A percentile compares a stretch with the other conserved stretches of the same genome.
Conservation (phyloP, 2,888 invertebrate genomes). For the Melieria omissa region DNA sequence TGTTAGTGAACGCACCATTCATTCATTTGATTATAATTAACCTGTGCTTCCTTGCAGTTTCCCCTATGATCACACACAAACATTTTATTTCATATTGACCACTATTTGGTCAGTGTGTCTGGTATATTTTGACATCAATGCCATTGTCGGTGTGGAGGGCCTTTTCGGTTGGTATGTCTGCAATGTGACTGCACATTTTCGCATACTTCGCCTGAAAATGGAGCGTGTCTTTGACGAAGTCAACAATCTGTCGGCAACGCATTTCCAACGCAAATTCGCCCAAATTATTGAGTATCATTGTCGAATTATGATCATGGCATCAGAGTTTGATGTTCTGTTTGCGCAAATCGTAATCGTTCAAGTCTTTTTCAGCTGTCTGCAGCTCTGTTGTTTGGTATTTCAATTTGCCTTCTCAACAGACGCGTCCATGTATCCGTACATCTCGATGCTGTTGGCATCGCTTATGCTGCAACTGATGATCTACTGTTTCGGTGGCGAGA, state of each 20-base stretch:
- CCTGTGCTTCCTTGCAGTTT: too few relatives aligned
- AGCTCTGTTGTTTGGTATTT: background rate
- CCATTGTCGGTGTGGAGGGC: background rate
- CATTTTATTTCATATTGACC: background rate
- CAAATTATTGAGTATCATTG: background rate
- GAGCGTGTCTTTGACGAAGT: background rate
- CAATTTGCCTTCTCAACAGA: background rate
- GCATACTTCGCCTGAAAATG: background rate
- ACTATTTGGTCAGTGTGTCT: background rate
- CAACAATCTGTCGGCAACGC: background rate
- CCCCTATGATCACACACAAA: background rate
- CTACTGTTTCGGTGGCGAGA: background rate
- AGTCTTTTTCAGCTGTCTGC: background rate
- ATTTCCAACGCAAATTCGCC: background rate
- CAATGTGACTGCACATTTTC: background rate
- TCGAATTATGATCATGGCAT: background rate
- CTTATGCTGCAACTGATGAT: background rate
- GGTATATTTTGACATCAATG: background rate
- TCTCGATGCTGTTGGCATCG: background rate
- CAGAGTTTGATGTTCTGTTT: background rate
- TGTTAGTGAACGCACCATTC: too few relatives aligned
- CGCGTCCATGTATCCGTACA: background rate
- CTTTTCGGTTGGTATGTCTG: background rate
- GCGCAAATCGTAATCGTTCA: background rate
- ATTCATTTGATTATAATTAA: too few relatives aligned